Evolutionary conservation across 2,888 invertebrate genomes (phyloP), one percentile per base, ranked within the genome.

Genomic region (Elmis aenea): DNA sequence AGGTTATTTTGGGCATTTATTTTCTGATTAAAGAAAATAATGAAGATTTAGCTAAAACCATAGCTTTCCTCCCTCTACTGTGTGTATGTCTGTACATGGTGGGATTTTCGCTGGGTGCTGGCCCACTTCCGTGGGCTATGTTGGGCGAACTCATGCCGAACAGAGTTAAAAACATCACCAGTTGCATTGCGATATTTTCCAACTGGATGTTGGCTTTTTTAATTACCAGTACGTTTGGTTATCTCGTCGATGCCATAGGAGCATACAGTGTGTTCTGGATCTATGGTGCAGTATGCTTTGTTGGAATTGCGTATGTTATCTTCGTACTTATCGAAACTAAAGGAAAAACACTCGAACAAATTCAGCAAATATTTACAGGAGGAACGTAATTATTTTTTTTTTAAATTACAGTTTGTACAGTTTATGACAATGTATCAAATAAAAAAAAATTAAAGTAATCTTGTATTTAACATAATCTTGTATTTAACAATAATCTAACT

Each of bases 1-100:
- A 87, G 33, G 67, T 81, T 26, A 67, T 79, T 12, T 66, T 87
- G 5, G 85, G 86, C 2, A 62, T 76, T 9, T 85, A 81, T 62
- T 88, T 86, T 63, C 55, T 84, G 38, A 73, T 80, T 54, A 64
- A 66, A 0, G 61, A 59, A 10, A 64, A 65, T 1, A 62, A 62
- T 22, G 70, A 79, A 42, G 75, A 38, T 2, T 12, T 13, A 8
- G 34, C 37, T 3, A 27, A 38, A 13, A 29, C 20, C 2, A 18
- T 50, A 5, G 53, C 53, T n/a, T 52, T 55, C 67, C 32, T 72
- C 13, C 71, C 72, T 1, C 49, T 73, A 3, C 37, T 62, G 2
- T 59, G 64, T n/a, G 43, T 70, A 10, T 58, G 67, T 15, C 10
- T 69, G 4, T 73, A 67, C 51, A 64, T 71, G 26, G 37, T 62